Base-by-base conservation (phyloP, 2,113 vertebrate species). In the Cyphomyrus plagiostoma region DNA sequence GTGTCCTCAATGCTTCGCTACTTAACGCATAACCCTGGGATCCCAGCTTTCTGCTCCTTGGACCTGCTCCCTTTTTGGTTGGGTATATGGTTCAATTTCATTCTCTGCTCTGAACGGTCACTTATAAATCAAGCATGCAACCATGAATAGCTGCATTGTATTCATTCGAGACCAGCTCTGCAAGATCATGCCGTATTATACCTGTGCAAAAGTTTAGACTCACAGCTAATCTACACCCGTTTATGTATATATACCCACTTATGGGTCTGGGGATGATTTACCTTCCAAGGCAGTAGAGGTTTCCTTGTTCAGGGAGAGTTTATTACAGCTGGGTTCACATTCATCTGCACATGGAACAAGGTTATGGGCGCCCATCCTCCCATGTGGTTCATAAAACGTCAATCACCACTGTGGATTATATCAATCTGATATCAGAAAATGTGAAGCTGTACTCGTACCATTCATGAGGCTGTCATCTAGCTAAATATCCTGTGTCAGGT, bases 241-340 rank as follows among this genome's bases (percentile, higher is more conserved):
- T 48, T 13, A 84, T 26, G 23, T 11, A 53, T 45, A 7, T 39
- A 86, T 85, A 49, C n/a, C 42, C 13, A 21, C 58, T 87, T 10
- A 88, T 58, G 58, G 21, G n/a, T 88, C 42, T 70, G 62, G 87
- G 74, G 56, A 48, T 89, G 48, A 11, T 90, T 46, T 10, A 21
- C 42, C 83, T 39, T 62, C 39, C 46, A n/a, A 83, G 45, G 35
- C 53, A 53, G 80, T 89, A 58, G 82, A 23, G n/a, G 49, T 50
- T 80, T 89, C 56, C 58, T 88, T 42, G 0, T 87, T 88, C 50
- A 89, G 49, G 50, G 74, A 86, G 74, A 66, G 45, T 90, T 80
- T 42, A 90, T 89, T 50, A 87, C 70, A 42, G 70, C 77, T 89
- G 86, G 56, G 82, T 88, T 74, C 56, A 52, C 62, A 50, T 19